A percentile compares a stretch with the other conserved stretches of the same genome.
These are phyloP conservation scores for Agrotis segetum DNA, from an alignment of 2,888 invertebrate genomes.

Conservation along the genomic window DNA sequence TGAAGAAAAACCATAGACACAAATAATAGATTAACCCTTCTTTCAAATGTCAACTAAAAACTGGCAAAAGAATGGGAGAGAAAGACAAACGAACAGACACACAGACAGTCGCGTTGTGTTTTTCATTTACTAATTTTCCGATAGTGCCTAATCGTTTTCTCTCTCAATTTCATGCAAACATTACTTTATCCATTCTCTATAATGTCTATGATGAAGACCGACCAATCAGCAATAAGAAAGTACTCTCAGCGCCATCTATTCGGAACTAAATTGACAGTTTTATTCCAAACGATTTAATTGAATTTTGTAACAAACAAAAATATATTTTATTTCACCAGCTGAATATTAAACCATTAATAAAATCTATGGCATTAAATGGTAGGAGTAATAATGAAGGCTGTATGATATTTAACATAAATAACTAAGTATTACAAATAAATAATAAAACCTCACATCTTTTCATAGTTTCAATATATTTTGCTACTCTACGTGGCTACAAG, in stretches of 20 bases:
- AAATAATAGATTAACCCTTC: too few species aligned
- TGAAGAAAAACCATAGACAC: too few species aligned
- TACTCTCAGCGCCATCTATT: neutral
- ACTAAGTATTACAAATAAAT: conserved; percentile 50
- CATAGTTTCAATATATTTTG: conserved; percentile 40
- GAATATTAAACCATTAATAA: neutral
- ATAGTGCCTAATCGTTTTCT: too few species aligned
- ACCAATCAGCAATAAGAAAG: neutral
- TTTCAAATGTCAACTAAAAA: too few species aligned
- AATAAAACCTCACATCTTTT: conserved; percentile 53
- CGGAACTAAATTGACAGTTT: neutral
- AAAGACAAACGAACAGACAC: too few species aligned
- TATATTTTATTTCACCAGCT: neutral
- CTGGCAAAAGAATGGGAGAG: too few species aligned
- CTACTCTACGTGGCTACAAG: conserved; percentile 19
- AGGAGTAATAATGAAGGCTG: neutral
- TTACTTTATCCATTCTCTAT: too few species aligned
- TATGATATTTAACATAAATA: neutral
- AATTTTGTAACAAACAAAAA: too few species aligned
- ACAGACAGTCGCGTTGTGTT: too few species aligned
- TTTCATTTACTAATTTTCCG: too few species aligned
- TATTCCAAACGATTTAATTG: neutral
- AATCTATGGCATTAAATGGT: neutral
- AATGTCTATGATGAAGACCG: neutral
- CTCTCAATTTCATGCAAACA: too few species aligned